Evolutionary conservation across 2,888 invertebrate species (phyloP).

Genomic region (Parelbella ahira): DNA sequence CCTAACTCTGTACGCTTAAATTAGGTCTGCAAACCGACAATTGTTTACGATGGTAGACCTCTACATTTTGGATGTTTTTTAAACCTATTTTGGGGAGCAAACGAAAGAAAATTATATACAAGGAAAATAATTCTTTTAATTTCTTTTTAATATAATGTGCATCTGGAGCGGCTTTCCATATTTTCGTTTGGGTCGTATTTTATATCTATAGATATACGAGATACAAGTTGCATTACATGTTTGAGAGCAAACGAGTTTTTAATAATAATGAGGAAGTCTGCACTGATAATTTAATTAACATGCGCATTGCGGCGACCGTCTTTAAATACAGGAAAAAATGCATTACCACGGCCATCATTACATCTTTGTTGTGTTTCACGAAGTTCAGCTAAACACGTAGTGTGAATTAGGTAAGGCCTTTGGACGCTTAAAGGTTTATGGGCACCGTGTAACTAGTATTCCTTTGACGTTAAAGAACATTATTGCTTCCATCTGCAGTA

Average conservation of each 20-base stretch:
- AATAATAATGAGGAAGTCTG: conserved; percentile 67
- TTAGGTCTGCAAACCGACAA: too few species aligned
- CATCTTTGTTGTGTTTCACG: conserved; percentile 71
- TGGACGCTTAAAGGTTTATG: conserved; percentile 36
- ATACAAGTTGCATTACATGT: conserved; percentile 3
- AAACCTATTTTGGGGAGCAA: too few species aligned
- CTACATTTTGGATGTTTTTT: too few species aligned
- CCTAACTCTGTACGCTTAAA: too few species aligned
- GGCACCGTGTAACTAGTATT: conserved; percentile 36
- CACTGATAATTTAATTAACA: conserved; percentile 72
- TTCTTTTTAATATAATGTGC: too few species aligned
- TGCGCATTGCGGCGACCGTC: conserved; percentile 53
- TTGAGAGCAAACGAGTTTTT: conserved; percentile 52
- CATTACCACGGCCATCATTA: conserved; percentile 73
- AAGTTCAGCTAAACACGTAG: conserved; percentile 73
- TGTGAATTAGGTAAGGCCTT: conserved; percentile 68
- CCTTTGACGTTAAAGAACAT: conserved; percentile 45
- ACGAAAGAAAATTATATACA: too few species aligned
- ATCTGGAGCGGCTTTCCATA: too few species aligned
- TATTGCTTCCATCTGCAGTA: conserved; percentile 44
- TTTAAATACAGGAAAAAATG: conserved; percentile 70
- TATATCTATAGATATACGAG: too few species aligned
- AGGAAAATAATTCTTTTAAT: too few species aligned
- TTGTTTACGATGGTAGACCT: too few species aligned
- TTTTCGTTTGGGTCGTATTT: too few species aligned